Percentiles rank a stretch among this genome's conserved stretches.
These are phyloP conservation scores for Parascotia fuliginaria DNA, from an alignment of 2,888 invertebrate genomes.

Conservation along the genomic window DNA sequence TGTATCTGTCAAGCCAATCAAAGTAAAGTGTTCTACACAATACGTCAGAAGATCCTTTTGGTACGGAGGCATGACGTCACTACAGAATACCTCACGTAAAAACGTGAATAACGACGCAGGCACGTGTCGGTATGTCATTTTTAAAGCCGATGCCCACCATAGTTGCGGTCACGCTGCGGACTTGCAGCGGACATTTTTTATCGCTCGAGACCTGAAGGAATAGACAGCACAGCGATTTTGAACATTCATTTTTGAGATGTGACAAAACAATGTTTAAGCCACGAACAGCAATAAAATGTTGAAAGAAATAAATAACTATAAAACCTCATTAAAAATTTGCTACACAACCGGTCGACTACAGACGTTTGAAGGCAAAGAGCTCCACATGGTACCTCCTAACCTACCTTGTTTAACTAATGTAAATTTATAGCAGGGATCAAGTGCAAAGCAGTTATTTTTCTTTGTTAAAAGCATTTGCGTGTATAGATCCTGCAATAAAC, in stretches of 20 bases:
- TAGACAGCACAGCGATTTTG: background rate
- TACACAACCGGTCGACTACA: no score
- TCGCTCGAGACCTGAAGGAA: background rate
- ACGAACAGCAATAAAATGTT: no score
- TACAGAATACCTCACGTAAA: background rate
- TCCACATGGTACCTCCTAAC: no score
- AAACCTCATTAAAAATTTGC: no score
- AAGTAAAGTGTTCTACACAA: background rate
- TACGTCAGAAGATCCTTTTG: background rate
- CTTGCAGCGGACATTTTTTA: background rate
- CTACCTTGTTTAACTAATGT: no score
- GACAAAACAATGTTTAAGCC: no score
- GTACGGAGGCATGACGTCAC: conserved; percentile 5
- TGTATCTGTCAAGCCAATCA: no score
- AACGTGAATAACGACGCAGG: background rate
- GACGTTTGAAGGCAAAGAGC: no score
- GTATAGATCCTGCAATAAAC: conserved; percentile 22
- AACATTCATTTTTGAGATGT: background rate
- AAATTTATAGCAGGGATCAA: no score
- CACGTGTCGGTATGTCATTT: background rate
- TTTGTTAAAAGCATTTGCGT: no score
- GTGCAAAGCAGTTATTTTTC: no score
- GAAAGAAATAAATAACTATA: no score
- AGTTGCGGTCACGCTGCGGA: background rate
- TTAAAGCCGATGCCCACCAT: background rate